Percentiles rank a stretch among this genome's conserved stretches.
phyloP scores from a whole-genome alignment of 2,888 invertebrate species.

The Conus canariensis region DNA sequence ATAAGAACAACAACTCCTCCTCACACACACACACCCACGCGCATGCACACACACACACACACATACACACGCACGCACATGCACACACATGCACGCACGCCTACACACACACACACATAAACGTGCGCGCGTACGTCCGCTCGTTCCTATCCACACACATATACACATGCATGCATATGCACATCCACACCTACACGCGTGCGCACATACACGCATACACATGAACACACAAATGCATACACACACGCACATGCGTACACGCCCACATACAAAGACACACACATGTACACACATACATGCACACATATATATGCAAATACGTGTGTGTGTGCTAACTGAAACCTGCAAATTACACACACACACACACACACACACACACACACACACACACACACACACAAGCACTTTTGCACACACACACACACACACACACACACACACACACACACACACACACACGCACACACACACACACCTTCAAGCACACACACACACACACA shows the following conservation, averaged over 20 bases:
- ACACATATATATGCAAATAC: background rate
- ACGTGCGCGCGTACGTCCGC: too few species aligned
- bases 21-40: too few species aligned
- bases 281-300: background rate
- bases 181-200: too few species aligned
- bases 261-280: background rate
- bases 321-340: background rate
- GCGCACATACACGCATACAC: too few species aligned
- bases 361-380: constrained; percentile 2
- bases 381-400: background rate
- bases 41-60: too few species aligned
- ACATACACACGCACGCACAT: too few species aligned
- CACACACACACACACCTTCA: background rate
- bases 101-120: too few species aligned
- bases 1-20: too few species aligned
- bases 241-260: background rate
- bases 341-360: background rate
- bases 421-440: constrained; percentile 15
- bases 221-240: too few species aligned
- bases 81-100: too few species aligned
- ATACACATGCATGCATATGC: too few species aligned
- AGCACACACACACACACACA: background rate
- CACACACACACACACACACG: background rate
- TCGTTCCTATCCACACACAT: too few species aligned
- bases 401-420: background rate